Evolutionary conservation across 2,113 vertebrate species (phyloP), one percentile per base, ranked within the genome.

Genomic region (Muscicapa adusta): DNA sequence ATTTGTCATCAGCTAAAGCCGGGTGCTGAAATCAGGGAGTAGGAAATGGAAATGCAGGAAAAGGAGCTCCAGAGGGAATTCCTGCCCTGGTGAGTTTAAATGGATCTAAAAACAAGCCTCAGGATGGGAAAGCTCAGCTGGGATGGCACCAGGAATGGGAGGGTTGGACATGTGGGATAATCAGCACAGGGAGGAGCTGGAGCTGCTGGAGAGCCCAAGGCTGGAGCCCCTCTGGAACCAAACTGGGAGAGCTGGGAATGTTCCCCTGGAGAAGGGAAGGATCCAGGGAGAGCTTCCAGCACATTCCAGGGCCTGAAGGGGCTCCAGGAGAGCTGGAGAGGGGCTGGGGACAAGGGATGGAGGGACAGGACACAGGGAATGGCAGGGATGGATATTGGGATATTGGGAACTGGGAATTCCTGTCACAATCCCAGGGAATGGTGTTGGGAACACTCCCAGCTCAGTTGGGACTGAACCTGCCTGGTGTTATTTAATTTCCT

Each of bases 81-180:
- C 2, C 7, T 18, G 29, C 36, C 25, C 25, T 0, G 42, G 31
- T 1, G 51, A 25, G 17, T n/a, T 66, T 5, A 0, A 18, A 10
- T 17, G 2, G 5, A 71, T 33, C 15, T 0, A 0, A 16, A 24
- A 20, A 4, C 0, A 2, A 23, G 12, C 18, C 34, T 34, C 0
- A 8, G n/a, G 38, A 5, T 45, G 73, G 79, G 54, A 57, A 42
- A 18, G 0, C 5, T 50, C 24, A 0, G 5, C 4, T 3, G 26
- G 42, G 26, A n/a, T n/a, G n/a, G n/a, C n/a, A n/a, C n/a, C n/a
- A n/a, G n/a, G n/a, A n/a, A n/a, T n/a, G n/a, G n/a, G n/a, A n/a
- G 26, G 42, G 26, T 7, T 5, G 40, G 58, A 5, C 57, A 23
- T 28, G 43, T 10, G 42, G 68, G 28, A 17, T 54, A 5, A 31